A percentile compares a stretch with the other conserved stretches of the same genome.
phyloP scores from a whole-genome alignment of 1,140 invertebrate species.

The Macrobrachium nipponense region DNA sequence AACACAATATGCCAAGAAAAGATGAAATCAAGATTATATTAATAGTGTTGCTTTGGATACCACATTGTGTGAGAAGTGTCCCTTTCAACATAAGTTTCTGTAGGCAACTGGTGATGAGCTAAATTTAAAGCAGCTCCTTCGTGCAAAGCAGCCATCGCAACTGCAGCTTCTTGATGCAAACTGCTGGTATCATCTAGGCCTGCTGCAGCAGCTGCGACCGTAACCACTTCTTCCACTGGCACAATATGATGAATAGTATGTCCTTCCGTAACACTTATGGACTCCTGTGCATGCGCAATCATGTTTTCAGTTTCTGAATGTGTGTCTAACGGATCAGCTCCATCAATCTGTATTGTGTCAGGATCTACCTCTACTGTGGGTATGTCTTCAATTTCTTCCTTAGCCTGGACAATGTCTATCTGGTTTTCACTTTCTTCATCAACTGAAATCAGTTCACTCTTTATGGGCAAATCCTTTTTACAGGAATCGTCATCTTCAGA shows the following conservation, averaged over 20 bases:
- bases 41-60: constrained; percentile 44
- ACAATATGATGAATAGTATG: constrained; percentile 36
- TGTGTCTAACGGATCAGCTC: background rate
- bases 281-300: background rate
- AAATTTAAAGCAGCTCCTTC: constrained; percentile 46
- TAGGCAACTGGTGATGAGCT: constrained; percentile 49
- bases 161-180: constrained; percentile 50
- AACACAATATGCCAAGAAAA: background rate
- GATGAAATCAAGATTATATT: background rate
- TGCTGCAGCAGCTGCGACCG: constrained; percentile 26
- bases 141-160: constrained; percentile 53
- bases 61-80: constrained; percentile 45
- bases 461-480: constrained; percentile 13
- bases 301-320: background rate
- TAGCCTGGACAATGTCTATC: constrained; percentile 25
- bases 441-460: background rate
- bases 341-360: constrained; percentile 18
- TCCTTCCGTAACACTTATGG: constrained; percentile 4
- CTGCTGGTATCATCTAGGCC: constrained; percentile 39
- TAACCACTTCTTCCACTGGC: constrained; percentile 18
- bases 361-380: constrained; percentile 48
- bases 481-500: constrained; percentile 11
- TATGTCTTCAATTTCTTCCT: constrained; percentile 43
- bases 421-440: constrained; percentile 33
- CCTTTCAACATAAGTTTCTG: constrained; percentile 49